These are phyloP conservation scores for Albula glossodonta DNA, from an alignment of 2,113 vertebrate genomes.

Conservation along the genomic window DNA sequence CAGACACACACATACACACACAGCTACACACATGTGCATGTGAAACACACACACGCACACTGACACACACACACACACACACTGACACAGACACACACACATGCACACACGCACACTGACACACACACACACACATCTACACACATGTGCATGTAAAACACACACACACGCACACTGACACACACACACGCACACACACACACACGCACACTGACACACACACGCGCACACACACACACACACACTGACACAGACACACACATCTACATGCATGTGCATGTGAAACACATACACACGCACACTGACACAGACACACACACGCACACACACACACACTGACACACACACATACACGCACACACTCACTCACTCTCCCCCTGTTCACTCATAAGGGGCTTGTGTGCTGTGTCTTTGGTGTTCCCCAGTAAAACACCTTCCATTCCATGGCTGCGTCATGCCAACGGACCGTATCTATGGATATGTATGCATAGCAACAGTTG, in stretches of 20 bases:
- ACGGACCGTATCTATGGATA: slow-evolving; percentile 69
- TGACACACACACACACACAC: background rate
- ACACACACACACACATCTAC: background rate
- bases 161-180: background rate
- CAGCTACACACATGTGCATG: background rate
- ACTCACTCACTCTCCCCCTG: background rate
- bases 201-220: no score
- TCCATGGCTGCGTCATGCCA: slow-evolving; percentile 48
- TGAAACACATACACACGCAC: background rate
- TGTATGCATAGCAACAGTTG: slow-evolving; percentile 79
- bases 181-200: background rate
- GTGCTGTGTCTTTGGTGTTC: slow-evolving; percentile 57
- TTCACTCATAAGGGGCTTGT: background rate
- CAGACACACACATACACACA: background rate
- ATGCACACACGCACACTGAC: background rate
- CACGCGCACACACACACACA: no score
- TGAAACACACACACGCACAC: background rate
- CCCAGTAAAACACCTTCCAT: slow-evolving; percentile 32
- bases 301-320: background rate
- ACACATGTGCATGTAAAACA: background rate
- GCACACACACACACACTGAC: background rate
- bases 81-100: background rate
- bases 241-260: background rate
- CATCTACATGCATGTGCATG: background rate
- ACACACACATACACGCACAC: background rate